Evolutionary conservation across 2,113 vertebrate genomes (phyloP), one percentile per base, ranked within the genome.

Genomic region (Numenius arquata): DNA sequence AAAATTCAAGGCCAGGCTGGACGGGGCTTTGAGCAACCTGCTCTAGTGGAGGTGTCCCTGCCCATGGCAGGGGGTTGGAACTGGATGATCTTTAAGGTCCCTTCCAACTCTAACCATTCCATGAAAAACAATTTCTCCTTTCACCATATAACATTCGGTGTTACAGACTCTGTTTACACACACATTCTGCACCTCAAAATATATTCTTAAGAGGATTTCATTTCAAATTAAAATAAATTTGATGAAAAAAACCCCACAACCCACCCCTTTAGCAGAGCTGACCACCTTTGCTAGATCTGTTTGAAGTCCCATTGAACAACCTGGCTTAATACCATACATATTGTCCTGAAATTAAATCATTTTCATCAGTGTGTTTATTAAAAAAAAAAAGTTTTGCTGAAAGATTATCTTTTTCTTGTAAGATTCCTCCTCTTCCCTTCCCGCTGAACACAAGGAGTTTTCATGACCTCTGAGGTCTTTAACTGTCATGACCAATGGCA

Each of bases 101-200:
- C n/a, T n/a, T n/a, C n/a, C n/a, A n/a, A n/a, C n/a, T n/a, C n/a
- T n/a, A n/a, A n/a, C n/a, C n/a, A n/a, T n/a, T n/a, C n/a, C n/a
- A n/a, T n/a, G n/a, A n/a, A n/a, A n/a, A 97, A 68, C 36, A 19
- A 32, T 88, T 90, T 93, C 65, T 96, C 81, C 47, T 94, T 93
- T 93, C 50, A 82, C 45, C 56, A 85, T 73, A 38, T 67, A 72
- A 63, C 77, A 55, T 82, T 84, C 34, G 9, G 5, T 15, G 0
- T 88, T 70, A 79, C 17, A 73, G 45, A 50, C 11, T 79, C n/a
- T 56, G 61, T 78, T 90, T 76, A 75, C 41, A 50, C 1, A 4
- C 20, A 30, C 40, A 63, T 80, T 58, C 58, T 68, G 30, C n/a
- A n/a, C 27, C 88, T 97, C 81, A 61, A 85, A 70, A 76, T 62